phyloP scores from a whole-genome alignment of 64 coral and sea anemone genomes.

The Montipora efflorescens region DNA sequence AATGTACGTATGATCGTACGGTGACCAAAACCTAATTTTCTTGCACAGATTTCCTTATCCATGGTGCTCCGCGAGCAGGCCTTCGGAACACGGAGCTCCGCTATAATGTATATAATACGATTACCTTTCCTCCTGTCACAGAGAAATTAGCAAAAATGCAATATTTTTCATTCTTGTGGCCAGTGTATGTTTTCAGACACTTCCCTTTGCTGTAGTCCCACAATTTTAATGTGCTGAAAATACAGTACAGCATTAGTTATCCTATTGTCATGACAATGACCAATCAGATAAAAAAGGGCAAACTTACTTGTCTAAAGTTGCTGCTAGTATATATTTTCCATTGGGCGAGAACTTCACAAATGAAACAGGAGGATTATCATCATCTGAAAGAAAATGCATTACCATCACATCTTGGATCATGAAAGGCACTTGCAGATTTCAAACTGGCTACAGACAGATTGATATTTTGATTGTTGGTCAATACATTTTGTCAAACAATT shows the following conservation, averaged over 20 bases:
- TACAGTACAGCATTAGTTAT: background rate
- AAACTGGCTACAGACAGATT: too few relatives aligned
- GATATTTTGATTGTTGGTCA: too few relatives aligned
- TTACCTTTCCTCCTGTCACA: conserved; percentile 98
- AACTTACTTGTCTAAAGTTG: conserved; percentile 97
- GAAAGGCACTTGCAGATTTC: too few relatives aligned
- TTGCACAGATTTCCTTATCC: too few relatives aligned
- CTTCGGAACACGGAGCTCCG: too few relatives aligned
- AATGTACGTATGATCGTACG: too few relatives aligned
- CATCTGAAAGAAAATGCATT: conserved; percentile 63
- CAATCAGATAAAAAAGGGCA: too few relatives aligned
- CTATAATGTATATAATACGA: background rate
- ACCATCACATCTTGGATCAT: background rate
- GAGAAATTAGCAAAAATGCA: conserved; percentile 99
- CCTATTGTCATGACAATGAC: too few relatives aligned
- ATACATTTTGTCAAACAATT: too few relatives aligned
- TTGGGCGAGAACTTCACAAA: conserved; percentile 99
- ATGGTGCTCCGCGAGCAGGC: too few relatives aligned
- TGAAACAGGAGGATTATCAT: conserved; percentile 97
- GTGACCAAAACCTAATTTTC: too few relatives aligned
- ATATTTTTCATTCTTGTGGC: conserved; percentile 99
- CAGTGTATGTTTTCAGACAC: conserved; percentile 98
- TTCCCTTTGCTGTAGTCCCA: conserved; percentile 99
- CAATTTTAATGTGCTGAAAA: conserved; percentile 93
- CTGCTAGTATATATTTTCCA: conserved; percentile 99